Base-by-base conservation (phyloP, 2,888 invertebrate genomes). In the Pterostichus niger region DNA sequence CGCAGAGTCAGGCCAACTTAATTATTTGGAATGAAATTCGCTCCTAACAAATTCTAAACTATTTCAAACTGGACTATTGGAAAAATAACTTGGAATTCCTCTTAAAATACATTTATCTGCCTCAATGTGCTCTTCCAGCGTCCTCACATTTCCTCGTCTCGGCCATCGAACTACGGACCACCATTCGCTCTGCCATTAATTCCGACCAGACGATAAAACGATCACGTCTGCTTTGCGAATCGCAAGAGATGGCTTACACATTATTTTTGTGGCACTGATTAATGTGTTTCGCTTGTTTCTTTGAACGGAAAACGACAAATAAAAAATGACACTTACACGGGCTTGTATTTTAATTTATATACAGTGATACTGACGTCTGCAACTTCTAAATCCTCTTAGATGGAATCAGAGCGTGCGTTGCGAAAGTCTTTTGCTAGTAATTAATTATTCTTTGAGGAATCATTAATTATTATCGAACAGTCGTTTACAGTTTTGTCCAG, bases 241-340 rank as follows among this genome's bases (percentile, higher is more conserved):
- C 56, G 75, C 17, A 33, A 13, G 15, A 81, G 71, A 71, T 81
- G 73, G 54, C 71, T 81, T 81, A 81, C 73, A 73, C 56, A 81
- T 81, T 81, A 81, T 81, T 81, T 81, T 54, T 59, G 15, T 81
- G 81, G 59, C 81, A 81, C 56, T 81, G 81, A 81, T 81, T 81
- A 56, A 81, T 81, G 81, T 56, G n/a, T 44, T 73, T 40, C 46
- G 44, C 71, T n/a, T 73, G 71, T 81, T 73, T 73, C 73, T 35
- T n/a, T 17, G 24, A 68, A 54, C 24, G 11, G 44, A 71, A 68
- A 68, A 81, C 24, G 64, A 54, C 68, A 54, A 68, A 71, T 71
- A 81, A 46, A 81, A 71, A 81, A 81, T 64, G 64, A 64, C 49
- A 64, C 49, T 46, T 79, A 44, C 64, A 13, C 40, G 35, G 9